Conservation (phyloP, 2,888 invertebrate species). For the Andrena camellia region DNA sequence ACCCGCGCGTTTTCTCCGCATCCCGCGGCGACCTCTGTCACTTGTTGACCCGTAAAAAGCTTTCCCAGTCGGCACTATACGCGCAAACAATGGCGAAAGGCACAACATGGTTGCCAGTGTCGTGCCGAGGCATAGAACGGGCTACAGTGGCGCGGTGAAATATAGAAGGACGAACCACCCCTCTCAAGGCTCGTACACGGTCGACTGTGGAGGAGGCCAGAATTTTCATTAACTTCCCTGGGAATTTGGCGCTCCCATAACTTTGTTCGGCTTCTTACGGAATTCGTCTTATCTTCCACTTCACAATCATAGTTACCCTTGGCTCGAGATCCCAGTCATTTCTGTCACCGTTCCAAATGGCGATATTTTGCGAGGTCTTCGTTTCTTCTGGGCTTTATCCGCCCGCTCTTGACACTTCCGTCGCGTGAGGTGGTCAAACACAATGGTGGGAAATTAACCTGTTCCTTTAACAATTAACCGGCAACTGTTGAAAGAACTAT, state of each 20-base stretch:
- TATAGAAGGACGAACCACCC: not conserved
- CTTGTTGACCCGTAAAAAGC: slow-evolving; percentile 19
- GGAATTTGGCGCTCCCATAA: not conserved
- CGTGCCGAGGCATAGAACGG: not conserved
- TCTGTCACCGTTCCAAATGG: slow-evolving; percentile 1
- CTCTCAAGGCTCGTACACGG: not conserved
- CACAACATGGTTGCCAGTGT: not conserved
- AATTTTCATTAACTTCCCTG: slow-evolving; percentile 45
- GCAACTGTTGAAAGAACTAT: not conserved
- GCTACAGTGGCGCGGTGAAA: not conserved
- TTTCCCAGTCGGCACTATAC: not conserved
- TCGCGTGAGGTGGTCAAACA: not conserved
- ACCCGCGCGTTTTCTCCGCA: not conserved
- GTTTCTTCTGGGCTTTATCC: not conserved
- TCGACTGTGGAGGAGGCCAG: not conserved
- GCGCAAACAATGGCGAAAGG: slow-evolving; percentile 10
- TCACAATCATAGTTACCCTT: not conserved
- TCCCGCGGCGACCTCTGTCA: not conserved
- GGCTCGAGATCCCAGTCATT: not conserved
- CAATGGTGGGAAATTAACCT: not conserved
- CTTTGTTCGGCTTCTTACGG: slow-evolving; percentile 12
- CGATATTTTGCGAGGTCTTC: not conserved
- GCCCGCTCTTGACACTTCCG: not conserved
- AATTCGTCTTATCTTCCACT: slow-evolving; percentile 6
- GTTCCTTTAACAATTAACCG: not conserved